A percentile compares a stretch with the other conserved stretches of the same genome.
These are phyloP conservation scores for Heliconius hortense DNA, from an alignment of 2,888 invertebrate species.

Conservation along the genomic window DNA sequence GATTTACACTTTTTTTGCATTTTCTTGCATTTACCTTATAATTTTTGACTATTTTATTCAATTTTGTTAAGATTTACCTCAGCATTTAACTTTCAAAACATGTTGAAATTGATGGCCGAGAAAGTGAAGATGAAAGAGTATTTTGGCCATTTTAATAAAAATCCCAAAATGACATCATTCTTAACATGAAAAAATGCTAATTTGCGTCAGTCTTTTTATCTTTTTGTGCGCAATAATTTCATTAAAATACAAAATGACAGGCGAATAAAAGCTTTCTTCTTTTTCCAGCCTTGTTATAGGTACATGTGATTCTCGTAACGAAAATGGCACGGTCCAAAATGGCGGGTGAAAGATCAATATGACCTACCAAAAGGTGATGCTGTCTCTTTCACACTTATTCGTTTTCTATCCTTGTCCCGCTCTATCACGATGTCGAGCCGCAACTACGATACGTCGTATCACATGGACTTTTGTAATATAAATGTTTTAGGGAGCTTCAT, in stretches of 20 bases:
- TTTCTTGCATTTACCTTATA: too few species aligned
- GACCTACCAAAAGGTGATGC: constrained; percentile 74
- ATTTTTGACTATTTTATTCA: neutral
- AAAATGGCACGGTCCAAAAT: constrained; percentile 78
- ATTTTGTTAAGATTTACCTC: neutral
- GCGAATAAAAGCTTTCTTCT: constrained; percentile 69
- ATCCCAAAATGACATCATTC: constrained; percentile 52
- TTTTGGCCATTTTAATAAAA: constrained; percentile 31
- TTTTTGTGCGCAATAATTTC: constrained; percentile 69
- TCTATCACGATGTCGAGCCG: constrained; percentile 62
- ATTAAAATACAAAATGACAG: constrained; percentile 75
- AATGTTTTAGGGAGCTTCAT: constrained; percentile 49
- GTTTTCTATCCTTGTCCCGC: constrained; percentile 51
- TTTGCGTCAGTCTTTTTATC: constrained; percentile 61
- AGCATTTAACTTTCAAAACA: neutral
- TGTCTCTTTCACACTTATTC: constrained; percentile 55
- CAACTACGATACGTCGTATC: constrained; percentile 76
- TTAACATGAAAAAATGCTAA: constrained; percentile 69
- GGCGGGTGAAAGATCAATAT: constrained; percentile 83
- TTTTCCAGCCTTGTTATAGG: constrained; percentile 60
- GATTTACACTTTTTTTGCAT: too few species aligned
- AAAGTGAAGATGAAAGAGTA: constrained; percentile 26
- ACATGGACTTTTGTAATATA: constrained; percentile 50
- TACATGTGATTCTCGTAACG: constrained; percentile 75
- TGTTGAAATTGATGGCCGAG: neutral